Base-by-base conservation (phyloP, 2,113 vertebrate species). In the Antennarius striatus region DNA sequence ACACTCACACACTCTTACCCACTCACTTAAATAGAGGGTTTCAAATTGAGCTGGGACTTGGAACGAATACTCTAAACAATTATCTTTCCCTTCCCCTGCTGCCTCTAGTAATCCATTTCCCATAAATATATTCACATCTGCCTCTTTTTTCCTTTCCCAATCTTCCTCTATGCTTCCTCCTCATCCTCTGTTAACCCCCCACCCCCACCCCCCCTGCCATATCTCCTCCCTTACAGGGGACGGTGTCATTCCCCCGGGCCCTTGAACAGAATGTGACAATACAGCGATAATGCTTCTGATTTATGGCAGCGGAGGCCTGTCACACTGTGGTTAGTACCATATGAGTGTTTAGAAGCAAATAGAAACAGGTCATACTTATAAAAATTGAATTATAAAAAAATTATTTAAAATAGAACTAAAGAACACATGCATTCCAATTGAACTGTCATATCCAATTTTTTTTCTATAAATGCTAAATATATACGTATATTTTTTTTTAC, bases 21-120 rank as follows among this genome's bases (percentile, higher is more conserved):
- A 74, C 85, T 86, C 82, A 82, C 81, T 88, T 87, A 86, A 88
- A 55, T 78, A 62, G 81, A 85, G 80, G 81, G 77, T 68, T 71
- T 83, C 67, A 90, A 91, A 91, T 90, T 89, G 89, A 90, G 79
- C 82, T 88, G 89, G 86, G 88, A 90, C 86, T 77, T 84, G 79
- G 61, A 81, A 68, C 39, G 67, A 90, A 91, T 84, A 74, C 89
- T 86, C 89, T 57, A 87, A 91, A 89, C 88, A 89, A 91, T 91
- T 90, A 91, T 89, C 79, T 69, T 78, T 75, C 58, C 56, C 77
- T 85, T 63, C 22, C 22, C 22, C 22, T 22, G 22, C 50, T 67
- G 79, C n/a, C 10, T 61, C 78, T 63, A 42, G 51, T 78, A 77
- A 83, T 87, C 85, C 86, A 86, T 88, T 85, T 82, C 71, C 71